Percentiles rank a stretch among this genome's conserved stretches.
These are phyloP conservation scores for Eremobia ochroleuca DNA, from an alignment of 2,888 invertebrate genomes.

Conservation along the genomic window DNA sequence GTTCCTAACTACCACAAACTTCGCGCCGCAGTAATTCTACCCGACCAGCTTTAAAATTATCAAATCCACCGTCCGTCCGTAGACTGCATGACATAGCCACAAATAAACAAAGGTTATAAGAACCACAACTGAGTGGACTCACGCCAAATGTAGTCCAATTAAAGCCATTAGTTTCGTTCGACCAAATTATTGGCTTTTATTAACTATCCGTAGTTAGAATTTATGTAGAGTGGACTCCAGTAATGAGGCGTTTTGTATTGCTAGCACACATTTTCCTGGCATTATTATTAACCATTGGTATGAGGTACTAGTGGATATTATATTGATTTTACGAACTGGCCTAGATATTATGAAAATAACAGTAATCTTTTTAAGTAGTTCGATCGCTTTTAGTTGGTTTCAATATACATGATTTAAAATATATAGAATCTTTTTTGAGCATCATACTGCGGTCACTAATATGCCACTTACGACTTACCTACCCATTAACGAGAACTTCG, in stretches of 20 bases:
- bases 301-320: conserved; percentile 5
- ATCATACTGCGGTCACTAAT: neutral
- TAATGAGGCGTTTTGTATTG: conserved; percentile 34
- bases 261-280: conserved; percentile 15
- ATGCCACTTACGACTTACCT: neutral
- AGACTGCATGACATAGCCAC: conserved; percentile 36
- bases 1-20: conserved; percentile 7
- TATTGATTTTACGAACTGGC: conserved; percentile 51
- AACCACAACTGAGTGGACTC: conserved; percentile 47
- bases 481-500: neutral
- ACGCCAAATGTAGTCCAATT: conserved; percentile 53
- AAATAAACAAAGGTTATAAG: conserved; percentile 44
- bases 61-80: conserved; percentile 11
- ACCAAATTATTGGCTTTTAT: conserved; percentile 56
- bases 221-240: conserved; percentile 24
- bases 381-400: neutral
- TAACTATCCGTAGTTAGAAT: conserved; percentile 42
- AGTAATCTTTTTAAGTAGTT: conserved; percentile 46
- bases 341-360: conserved; percentile 40
- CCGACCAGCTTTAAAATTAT: conserved; percentile 14
- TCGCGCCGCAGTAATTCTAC: conserved; percentile 10
- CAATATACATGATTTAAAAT: conserved; percentile 6
- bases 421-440: neutral
- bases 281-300: conserved; percentile 24
- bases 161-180: conserved; percentile 49